A percentile compares a stretch with the other conserved stretches of the same genome.
These are phyloP conservation scores for Haliclona indistincta DNA, from an alignment of 37 sponge, comb jelly and placozoan genomes.

Conservation along the genomic window DNA sequence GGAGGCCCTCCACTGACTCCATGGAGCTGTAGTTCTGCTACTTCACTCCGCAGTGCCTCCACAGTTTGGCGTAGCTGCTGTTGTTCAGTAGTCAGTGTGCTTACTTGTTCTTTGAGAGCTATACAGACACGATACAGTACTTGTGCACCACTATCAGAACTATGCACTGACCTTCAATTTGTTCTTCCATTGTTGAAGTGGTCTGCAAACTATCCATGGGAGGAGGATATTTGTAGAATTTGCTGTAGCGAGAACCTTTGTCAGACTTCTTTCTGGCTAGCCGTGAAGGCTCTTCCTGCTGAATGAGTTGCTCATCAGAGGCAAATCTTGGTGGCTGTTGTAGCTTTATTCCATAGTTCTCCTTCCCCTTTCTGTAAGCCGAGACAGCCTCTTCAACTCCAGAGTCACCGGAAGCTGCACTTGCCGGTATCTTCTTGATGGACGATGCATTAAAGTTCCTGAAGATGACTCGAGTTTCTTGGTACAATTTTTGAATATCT, in stretches of 20 bases:
- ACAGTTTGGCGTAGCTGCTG: not conserved
- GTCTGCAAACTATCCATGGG: too few species aligned
- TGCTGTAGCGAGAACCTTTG: too few species aligned
- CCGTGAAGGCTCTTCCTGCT: too few species aligned
- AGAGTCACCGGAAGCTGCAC: not conserved
- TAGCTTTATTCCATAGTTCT: not conserved
- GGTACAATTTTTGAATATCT: constrained; percentile 7
- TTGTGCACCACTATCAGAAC: not conserved
- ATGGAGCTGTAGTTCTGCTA: not conserved
- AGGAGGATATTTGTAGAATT: too few species aligned
- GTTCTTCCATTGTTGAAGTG: too few species aligned
- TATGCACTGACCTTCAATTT: not conserved
- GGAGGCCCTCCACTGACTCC: too few species aligned
- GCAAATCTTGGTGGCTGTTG: constrained; percentile 1
- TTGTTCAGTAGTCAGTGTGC: not conserved
- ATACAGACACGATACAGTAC: not conserved
- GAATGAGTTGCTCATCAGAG: too few species aligned
- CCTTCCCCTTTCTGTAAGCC: not conserved
- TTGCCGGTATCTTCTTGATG: not conserved
- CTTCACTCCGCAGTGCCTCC: not conserved
- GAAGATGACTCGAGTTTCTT: constrained; percentile 21
- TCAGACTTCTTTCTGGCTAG: too few species aligned
- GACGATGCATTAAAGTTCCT: not conserved
- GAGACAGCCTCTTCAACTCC: not conserved
- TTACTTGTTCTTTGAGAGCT: not conserved